Base-by-base conservation (phyloP, 2,797 vertebrate species). In the Danio tinwini region DNA sequence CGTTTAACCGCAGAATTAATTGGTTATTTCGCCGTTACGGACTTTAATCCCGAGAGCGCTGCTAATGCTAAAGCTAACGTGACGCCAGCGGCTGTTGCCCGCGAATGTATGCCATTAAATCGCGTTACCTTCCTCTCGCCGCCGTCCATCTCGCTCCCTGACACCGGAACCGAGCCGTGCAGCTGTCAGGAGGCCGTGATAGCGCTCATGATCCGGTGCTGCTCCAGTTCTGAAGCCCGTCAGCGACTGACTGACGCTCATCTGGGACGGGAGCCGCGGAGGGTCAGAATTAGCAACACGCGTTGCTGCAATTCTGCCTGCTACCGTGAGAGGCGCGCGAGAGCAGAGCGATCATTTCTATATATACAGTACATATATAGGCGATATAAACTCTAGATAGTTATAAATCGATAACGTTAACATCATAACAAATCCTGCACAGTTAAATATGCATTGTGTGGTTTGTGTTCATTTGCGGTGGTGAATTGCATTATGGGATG, bases 91-190 rank as follows among this genome's bases (percentile, higher is more conserved):
- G 37, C 0, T 44, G 17, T 61, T 44, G 8, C 1, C 39, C 45
- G 55, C 8, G 12, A 59, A 7, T 9, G 11, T 42, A 40, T 7
- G 59, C 12, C 19, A 42, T n/a, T 44, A 52, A 63, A 71, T 17
- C 49, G n/a, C 39, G 9, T 87, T 91, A 94, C 93, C 93, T 94
- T 94, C 61, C 87, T 91, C 88, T 93, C 93, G 87, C 87, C 84
- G 50, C 88, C 84, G 84, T 94, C 93, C 93, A 94, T 94, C 89
- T 92, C 93, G 91, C 87, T 89, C 89, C 82, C 73, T 83, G 75
- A 84, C 86, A 70, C 85, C 84, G 78, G 83, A 59, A 82, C 82
- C 83, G 83, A 87, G 79, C 89, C 90, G 88, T 50, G 90, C 80
- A 85, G 89, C 87, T 87, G 92, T 94, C 92, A 94, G 87, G 90